phyloP scores from a whole-genome alignment of 2,113 vertebrate genomes.

The Tapirus terrestris region DNA sequence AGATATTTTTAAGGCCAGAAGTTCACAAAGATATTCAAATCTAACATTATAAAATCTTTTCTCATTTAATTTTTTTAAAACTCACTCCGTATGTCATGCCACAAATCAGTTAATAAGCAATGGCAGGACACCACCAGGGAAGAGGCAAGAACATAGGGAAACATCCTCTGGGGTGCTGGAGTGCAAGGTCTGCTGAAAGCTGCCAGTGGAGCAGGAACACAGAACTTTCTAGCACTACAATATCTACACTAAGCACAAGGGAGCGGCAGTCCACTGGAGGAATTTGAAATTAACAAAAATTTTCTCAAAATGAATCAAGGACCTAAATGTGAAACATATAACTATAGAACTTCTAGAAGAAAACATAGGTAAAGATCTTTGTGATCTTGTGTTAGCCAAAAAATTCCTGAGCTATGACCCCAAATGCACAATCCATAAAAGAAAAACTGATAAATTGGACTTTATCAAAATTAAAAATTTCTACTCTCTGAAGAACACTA shows the following conservation, averaged over 20 bases:
- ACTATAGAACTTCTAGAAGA: neutral
- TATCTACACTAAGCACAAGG: neutral
- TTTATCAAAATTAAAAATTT: constrained; percentile 1
- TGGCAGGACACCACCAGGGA: neutral
- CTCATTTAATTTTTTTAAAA: neutral
- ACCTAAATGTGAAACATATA: neutral
- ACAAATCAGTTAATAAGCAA: neutral
- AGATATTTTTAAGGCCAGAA: neutral
- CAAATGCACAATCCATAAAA: neutral
- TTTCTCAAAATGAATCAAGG: neutral
- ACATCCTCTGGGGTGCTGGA: neutral
- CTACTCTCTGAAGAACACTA: neutral
- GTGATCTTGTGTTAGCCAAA: neutral
- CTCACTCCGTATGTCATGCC: neutral
- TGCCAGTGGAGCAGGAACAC: neutral
- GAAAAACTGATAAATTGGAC: neutral
- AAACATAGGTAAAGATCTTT: neutral
- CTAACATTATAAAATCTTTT: neutral
- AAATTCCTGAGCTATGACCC: neutral
- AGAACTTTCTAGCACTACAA: neutral
- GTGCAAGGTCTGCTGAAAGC: neutral
- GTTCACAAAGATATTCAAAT: neutral
- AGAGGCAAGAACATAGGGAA: neutral
- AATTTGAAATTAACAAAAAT: neutral
- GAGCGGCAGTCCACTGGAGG: neutral